Evolutionary conservation across 1,140 invertebrate species (phyloP), one percentile per base, ranked within the genome.

Genomic region (Dreissena polymorpha): DNA sequence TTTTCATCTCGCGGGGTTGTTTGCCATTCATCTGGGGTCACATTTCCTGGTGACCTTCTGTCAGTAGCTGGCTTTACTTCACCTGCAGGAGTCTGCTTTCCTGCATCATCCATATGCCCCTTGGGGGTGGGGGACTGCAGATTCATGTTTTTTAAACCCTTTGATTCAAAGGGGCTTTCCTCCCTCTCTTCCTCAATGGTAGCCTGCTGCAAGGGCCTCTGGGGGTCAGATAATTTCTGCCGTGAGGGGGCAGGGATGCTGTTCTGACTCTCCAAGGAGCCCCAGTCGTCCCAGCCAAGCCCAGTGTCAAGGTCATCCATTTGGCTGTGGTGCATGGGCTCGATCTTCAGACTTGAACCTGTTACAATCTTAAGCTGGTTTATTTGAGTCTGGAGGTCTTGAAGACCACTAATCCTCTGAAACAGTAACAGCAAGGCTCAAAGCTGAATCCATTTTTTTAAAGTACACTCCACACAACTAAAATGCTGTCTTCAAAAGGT

Each of bases 371-470:
- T 88, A 23, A 90, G 57, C 50, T 88, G 86, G 79, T 89, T 88
- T 25, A 90, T 76, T 79, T 90, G 89, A 55, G 84, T 81, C 79
- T 90, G 89, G 25, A 90, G 85, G 73, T 90, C 88, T 65, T 90
- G 87, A 21, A 90, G 74, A 73, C 89, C 89, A 64, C 83, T 84
- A 13, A 90, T 74, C 51, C 89, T 86, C 89, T 90, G 88, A 76
- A 90, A 89, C 73, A 55, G 55, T n/a, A 83, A 71, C 16, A 81
- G 39, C 39, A 39, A 39, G 39, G 39, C 39, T 39, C 39, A 39
- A 39, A 39, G 39, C 2, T 39, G 39, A 39, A 8, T 39, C 39
- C 8, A 5, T 39, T 39, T 5, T 39, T 5, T 5, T 39, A 5
- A 39, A 39, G 8, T 39, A 39, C 39, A 8, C 39, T 39, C 39